A percentile compares a stretch with the other conserved stretches of the same genome.
Evolutionary conservation across 2,888 invertebrate genomes (phyloP).

Genomic region (Lordiphosa andalusiaca): DNA sequence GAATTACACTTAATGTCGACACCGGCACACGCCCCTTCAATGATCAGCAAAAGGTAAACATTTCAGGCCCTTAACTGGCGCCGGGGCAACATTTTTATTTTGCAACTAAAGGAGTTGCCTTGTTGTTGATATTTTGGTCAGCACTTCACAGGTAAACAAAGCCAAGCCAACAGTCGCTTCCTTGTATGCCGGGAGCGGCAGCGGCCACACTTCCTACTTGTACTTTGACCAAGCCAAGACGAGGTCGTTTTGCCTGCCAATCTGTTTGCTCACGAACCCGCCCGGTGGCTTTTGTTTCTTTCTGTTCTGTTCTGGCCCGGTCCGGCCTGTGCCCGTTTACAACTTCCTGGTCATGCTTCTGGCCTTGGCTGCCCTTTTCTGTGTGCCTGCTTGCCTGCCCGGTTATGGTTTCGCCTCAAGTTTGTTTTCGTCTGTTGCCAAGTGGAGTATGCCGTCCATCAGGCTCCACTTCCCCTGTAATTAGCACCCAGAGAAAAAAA

Average conservation of each 20-base stretch:
- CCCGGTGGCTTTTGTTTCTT: constrained; percentile 27
- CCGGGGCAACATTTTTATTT: too few relatives aligned
- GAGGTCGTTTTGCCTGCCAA: constrained; percentile 66
- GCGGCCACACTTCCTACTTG: constrained; percentile 45
- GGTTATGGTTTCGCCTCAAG: constrained; percentile 63
- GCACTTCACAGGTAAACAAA: constrained; percentile 55
- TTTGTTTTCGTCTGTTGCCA: constrained; percentile 68
- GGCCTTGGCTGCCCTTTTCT: constrained; percentile 46
- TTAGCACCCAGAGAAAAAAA: constrained; percentile 48
- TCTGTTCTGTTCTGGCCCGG: constrained; percentile 36
- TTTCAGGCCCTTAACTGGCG: too few relatives aligned
- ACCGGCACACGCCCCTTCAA: too few relatives aligned
- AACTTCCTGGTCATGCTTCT: constrained; percentile 73
- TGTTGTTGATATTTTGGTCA: constrained; percentile 4
- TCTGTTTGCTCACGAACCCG: constrained; percentile 66
- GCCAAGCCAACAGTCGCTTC: constrained; percentile 2
- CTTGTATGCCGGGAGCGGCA: not conserved
- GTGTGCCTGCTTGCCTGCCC: constrained; percentile 21
- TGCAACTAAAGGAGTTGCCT: not conserved
- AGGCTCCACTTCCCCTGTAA: constrained; percentile 56
- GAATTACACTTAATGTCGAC: too few relatives aligned
- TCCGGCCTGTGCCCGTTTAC: constrained; percentile 64
- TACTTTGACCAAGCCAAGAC: constrained; percentile 40
- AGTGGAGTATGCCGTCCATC: constrained; percentile 58
- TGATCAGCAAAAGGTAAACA: too few relatives aligned